A percentile compares a stretch with the other conserved stretches of the same genome.
phyloP scores from a whole-genome alignment of 2,113 vertebrate species.

The Dicaeum eximium region DNA sequence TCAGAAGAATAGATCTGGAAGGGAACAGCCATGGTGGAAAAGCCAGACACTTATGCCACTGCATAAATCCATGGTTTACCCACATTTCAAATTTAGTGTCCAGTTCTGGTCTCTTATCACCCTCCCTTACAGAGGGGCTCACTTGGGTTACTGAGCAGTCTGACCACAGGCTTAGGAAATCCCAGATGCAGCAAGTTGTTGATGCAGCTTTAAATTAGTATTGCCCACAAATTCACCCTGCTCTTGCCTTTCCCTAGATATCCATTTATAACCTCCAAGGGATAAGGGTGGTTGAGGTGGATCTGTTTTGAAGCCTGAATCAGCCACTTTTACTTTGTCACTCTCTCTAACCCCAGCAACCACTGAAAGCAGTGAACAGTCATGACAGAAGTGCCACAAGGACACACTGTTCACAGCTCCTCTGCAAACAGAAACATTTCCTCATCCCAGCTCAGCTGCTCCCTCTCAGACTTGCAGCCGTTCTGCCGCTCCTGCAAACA shows the following conservation, averaged over 20 bases:
- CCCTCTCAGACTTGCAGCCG: not conserved
- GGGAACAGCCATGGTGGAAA: accelerated
- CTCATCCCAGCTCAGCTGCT: not conserved
- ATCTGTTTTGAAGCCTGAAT: not conserved
- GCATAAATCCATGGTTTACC: not conserved
- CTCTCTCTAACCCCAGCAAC: not conserved
- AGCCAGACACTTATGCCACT: not conserved
- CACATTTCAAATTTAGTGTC: not conserved
- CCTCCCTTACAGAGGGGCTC: not conserved
- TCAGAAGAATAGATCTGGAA: not conserved
- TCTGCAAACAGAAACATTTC: not conserved
- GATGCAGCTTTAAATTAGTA: not conserved
- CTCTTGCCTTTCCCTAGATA: not conserved
- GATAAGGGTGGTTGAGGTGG: not conserved
- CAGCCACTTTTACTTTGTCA: not conserved
- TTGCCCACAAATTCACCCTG: not conserved
- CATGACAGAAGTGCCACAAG: not conserved
- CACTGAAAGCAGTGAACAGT: not conserved
- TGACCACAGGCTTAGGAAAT: not conserved
- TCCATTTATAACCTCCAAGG: not conserved
- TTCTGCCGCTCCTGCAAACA: not conserved
- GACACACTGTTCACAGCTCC: not conserved
- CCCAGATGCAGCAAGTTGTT: not conserved
- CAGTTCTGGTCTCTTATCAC: not conserved
- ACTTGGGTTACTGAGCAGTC: not conserved